Evolutionary conservation across 2,113 vertebrate species (phyloP).

Genomic region (Pipra filicauda): DNA sequence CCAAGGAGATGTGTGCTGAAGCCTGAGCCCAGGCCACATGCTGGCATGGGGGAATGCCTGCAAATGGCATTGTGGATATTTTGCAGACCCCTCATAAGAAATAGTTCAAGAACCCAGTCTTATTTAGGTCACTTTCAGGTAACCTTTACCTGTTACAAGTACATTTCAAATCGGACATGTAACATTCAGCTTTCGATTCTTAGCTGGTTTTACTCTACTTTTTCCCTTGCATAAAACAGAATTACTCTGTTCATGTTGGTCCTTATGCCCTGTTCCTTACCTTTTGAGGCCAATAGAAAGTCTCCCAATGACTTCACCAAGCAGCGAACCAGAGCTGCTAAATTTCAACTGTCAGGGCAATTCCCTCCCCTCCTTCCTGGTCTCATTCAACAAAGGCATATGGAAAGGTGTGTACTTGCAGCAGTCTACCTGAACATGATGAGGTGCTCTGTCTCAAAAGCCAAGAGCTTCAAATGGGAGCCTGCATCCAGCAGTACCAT

Average conservation of each 20-base stretch:
- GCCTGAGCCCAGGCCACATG: not conserved
- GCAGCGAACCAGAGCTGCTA: not conserved
- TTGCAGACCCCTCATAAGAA: not conserved
- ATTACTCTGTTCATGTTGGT: accelerated
- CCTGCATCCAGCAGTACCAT: not conserved
- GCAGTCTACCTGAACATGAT: not conserved
- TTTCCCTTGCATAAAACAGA: not conserved
- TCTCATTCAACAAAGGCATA: not conserved
- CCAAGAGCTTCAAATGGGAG: not conserved
- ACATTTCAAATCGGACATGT: not conserved
- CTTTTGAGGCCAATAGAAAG: not conserved
- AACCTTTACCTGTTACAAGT: not conserved
- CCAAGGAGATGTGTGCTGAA: accelerated
- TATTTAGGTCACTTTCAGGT: not conserved
- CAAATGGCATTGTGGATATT: not conserved
- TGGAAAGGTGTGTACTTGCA: not conserved
- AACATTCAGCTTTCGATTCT: not conserved
- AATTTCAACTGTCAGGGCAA: not conserved
- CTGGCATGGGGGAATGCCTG: not conserved
- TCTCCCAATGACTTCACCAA: not conserved
- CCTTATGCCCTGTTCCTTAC: not conserved
- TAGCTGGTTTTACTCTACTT: not conserved
- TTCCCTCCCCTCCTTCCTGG: not conserved
- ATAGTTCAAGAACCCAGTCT: not conserved
- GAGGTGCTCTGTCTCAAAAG: not conserved